phyloP scores from a whole-genome alignment of 2,113 vertebrate genomes.

The Procavia capensis region DNA sequence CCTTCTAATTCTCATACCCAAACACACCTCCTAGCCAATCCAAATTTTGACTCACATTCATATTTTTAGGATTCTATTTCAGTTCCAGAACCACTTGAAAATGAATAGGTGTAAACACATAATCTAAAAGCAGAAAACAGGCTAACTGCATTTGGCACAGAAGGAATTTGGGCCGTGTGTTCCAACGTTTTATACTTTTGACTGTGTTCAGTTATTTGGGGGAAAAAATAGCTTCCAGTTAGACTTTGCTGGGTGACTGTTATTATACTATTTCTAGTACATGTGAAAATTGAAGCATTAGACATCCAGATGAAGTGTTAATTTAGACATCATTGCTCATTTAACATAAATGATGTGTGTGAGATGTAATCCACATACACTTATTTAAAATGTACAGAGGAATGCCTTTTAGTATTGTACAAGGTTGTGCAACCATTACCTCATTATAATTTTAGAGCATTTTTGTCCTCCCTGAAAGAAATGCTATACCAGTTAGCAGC shows the following conservation, averaged over 20 bases:
- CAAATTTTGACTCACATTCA: slow-evolving; percentile 49
- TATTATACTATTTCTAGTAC: slow-evolving; percentile 40
- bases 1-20: slow-evolving; percentile 35
- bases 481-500: too few relatives aligned
- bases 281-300: slow-evolving; percentile 32
- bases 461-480: too few relatives aligned
- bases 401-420: too few relatives aligned
- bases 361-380: too few relatives aligned
- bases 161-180: slow-evolving; percentile 44
- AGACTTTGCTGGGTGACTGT: slow-evolving; percentile 60
- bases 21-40: background rate
- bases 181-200: slow-evolving; percentile 30
- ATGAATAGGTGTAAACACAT: slow-evolving; percentile 40
- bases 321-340: slow-evolving; percentile 44
- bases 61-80: slow-evolving; percentile 66
- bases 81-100: slow-evolving; percentile 53
- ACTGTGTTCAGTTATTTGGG: slow-evolving; percentile 56
- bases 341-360: slow-evolving; percentile 51
- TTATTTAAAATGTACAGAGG: too few relatives aligned
- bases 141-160: slow-evolving; percentile 37
- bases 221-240: slow-evolving; percentile 57
- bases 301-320: slow-evolving; percentile 17
- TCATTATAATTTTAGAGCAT: too few relatives aligned
- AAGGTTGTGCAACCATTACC: too few relatives aligned
- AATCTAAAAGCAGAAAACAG: slow-evolving; percentile 58